Conservation (phyloP, 2,888 invertebrate genomes). For the Antitype chi region DNA sequence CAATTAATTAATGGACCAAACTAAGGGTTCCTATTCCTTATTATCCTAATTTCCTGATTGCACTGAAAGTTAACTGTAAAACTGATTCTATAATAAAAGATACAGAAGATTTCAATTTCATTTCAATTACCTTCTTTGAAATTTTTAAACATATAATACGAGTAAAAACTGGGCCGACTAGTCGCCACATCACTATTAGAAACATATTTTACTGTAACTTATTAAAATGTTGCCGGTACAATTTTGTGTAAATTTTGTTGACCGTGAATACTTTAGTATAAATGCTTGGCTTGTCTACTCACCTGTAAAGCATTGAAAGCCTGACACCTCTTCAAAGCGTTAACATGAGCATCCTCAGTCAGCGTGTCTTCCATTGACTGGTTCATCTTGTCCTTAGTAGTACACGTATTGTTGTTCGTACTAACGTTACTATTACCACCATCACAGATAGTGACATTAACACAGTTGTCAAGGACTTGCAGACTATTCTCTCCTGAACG, state of each 20-base stretch:
- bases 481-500: constrained; percentile 84
- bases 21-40: too few species aligned
- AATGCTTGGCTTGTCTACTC: constrained; percentile 5
- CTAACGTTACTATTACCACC: constrained; percentile 49
- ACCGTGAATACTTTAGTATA: neutral
- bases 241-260: neutral
- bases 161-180: too few species aligned
- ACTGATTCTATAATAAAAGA: too few species aligned
- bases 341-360: constrained; percentile 80
- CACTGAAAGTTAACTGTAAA: too few species aligned
- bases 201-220: neutral
- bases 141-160: too few species aligned
- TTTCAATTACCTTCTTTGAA: too few species aligned
- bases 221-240: neutral
- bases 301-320: constrained; percentile 90
- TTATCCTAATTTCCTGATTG: too few species aligned
- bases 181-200: too few species aligned
- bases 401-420: constrained; percentile 39
- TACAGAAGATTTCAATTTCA: too few species aligned
- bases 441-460: constrained; percentile 85
- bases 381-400: constrained; percentile 76
- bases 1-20: too few species aligned
- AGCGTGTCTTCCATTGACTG: constrained; percentile 78
- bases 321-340: constrained; percentile 87
- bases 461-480: constrained; percentile 85